Evolutionary conservation across 2,797 vertebrate genomes (phyloP).

Genomic region (Serranus cabrilla): DNA sequence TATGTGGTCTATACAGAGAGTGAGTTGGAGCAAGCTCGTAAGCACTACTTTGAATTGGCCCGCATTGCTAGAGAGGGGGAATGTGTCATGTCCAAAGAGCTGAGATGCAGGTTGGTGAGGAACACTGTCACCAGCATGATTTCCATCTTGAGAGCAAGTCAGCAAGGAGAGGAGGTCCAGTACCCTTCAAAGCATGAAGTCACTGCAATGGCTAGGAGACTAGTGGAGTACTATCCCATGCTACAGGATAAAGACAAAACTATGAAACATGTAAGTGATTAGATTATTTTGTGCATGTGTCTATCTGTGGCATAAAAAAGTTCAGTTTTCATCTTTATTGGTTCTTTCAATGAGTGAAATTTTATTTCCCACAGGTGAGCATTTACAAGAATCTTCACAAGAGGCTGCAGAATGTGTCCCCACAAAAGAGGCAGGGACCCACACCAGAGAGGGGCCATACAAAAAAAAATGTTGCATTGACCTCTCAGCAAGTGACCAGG

Average conservation of each 20-base stretch:
- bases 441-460: too few species aligned
- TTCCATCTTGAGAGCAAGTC: neutral
- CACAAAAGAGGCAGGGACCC: too few species aligned
- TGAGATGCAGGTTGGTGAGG: neutral
- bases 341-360: too few species aligned
- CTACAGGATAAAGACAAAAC: slow-evolving; percentile 3
- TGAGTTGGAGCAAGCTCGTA: slow-evolving; percentile 29
- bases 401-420: too few species aligned
- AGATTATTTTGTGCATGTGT: too few species aligned
- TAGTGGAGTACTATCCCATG: neutral
- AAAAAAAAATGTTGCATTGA: too few species aligned
- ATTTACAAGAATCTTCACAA: too few species aligned
- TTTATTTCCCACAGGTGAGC: too few species aligned
- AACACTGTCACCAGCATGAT: neutral
- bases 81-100: neutral
- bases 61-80: neutral
- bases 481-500: too few species aligned
- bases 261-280: slow-evolving; percentile 1
- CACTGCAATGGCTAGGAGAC: neutral
- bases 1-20: slow-evolving; percentile 48
- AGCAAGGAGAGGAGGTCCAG: neutral
- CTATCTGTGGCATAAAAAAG: too few species aligned
- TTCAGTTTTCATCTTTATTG: too few species aligned
- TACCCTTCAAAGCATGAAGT: neutral
- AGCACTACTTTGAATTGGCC: slow-evolving; percentile 4